These are phyloP conservation scores for Corydoras maculifer DNA, from an alignment of 2,113 vertebrate species.

Conservation along the genomic window DNA sequence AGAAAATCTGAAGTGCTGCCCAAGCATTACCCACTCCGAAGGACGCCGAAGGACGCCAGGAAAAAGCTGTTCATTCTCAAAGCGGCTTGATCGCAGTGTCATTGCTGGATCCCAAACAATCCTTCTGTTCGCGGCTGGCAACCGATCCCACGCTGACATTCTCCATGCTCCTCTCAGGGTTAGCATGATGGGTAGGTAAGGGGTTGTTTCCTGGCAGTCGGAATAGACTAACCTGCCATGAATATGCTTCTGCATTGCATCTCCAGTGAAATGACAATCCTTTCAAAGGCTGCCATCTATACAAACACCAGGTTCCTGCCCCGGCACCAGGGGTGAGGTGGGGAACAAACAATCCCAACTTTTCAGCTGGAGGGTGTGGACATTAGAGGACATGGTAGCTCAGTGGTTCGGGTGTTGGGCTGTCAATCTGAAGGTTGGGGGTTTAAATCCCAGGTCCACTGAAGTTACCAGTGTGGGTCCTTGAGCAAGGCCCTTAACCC, in stretches of 20 bases:
- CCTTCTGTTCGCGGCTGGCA: not conserved
- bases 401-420: no score
- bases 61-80: slow-evolving; percentile 5
- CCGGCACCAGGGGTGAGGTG: not conserved
- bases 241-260: slow-evolving; percentile 34
- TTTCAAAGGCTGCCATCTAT: slow-evolving; percentile 53
- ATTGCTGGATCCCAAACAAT: slow-evolving; percentile 16
- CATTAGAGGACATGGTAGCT: slow-evolving; percentile 38
- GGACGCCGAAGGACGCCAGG: slow-evolving; percentile 3
- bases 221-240: not conserved
- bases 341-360: slow-evolving; percentile 8
- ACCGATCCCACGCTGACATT: not conserved
- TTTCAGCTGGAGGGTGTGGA: slow-evolving; percentile 3
- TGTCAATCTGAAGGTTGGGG: no score
- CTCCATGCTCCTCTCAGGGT: not conserved
- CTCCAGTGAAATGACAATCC: slow-evolving; percentile 48
- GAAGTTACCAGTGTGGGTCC: no score
- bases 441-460: no score
- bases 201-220: no score
- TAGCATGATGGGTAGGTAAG: not conserved
- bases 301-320: not conserved
- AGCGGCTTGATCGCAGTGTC: not conserved
- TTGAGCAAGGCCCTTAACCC: no score
- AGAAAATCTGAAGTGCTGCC: slow-evolving; percentile 24
- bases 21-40: not conserved